These are phyloP conservation scores for Cylloceria caligata DNA, from an alignment of 2,888 invertebrate species.

Conservation along the genomic window DNA sequence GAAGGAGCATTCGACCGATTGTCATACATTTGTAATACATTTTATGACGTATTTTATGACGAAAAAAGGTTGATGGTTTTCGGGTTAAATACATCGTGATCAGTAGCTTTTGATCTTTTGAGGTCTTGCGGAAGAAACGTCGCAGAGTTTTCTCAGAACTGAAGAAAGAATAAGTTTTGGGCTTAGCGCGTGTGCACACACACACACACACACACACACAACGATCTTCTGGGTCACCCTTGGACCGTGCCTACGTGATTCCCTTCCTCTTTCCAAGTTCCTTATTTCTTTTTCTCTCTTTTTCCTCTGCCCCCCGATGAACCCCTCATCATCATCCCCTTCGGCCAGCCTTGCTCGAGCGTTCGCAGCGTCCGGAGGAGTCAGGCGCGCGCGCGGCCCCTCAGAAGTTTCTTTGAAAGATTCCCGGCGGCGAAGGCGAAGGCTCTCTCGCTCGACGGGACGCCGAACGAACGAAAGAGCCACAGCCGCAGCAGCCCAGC, in stretches of 20 bases:
- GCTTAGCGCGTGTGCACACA: neutral
- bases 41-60: neutral
- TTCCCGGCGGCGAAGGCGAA: conserved; percentile 71
- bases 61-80: neutral
- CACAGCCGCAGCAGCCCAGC: conserved; percentile 44
- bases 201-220: conserved; percentile 42
- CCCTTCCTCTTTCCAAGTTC: neutral
- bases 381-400: conserved; percentile 72
- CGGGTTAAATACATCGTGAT: conserved; percentile 18
- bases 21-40: neutral
- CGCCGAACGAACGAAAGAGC: conserved; percentile 29
- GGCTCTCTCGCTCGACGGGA: conserved; percentile 64
- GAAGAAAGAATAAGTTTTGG: conserved; percentile 37
- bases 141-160: conserved; percentile 32
- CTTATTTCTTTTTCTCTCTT: neutral
- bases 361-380: conserved; percentile 49
- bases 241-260: conserved; percentile 39
- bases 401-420: conserved; percentile 80
- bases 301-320: neutral
- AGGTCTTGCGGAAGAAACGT: conserved; percentile 1
- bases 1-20: too few species aligned
- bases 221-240: conserved; percentile 49
- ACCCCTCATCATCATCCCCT: conserved; percentile 41
- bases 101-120: conserved; percentile 9
- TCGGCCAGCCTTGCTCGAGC: conserved; percentile 35